Percentiles rank a stretch among this genome's conserved stretches.
These are phyloP conservation scores for Papilio machaon DNA, from an alignment of 1,140 invertebrate genomes.

Conservation along the genomic window DNA sequence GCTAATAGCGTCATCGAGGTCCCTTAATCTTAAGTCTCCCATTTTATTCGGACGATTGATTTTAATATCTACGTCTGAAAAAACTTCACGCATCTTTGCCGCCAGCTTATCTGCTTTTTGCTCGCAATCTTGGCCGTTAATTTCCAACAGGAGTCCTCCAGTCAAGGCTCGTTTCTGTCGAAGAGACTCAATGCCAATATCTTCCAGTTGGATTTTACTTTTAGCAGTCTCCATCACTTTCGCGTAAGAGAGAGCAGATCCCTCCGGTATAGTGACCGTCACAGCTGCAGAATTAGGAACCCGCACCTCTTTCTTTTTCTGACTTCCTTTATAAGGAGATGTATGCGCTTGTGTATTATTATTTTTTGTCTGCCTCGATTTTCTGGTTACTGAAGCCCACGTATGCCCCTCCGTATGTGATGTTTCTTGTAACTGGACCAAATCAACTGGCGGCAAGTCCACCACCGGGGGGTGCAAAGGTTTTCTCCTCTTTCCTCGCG, in stretches of 20 bases:
- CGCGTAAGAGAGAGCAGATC: slow-evolving; percentile 6
- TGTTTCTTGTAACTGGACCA: background rate
- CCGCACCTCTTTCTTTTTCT: background rate
- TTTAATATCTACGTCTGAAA: slow-evolving; percentile 24
- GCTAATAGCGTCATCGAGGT: slow-evolving; percentile 43
- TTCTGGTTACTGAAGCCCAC: background rate
- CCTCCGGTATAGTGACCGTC: slow-evolving; percentile 30
- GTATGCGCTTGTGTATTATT: background rate
- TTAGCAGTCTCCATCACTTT: slow-evolving; percentile 36
- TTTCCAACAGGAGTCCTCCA: slow-evolving; percentile 34
- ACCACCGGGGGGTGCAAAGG: background rate
- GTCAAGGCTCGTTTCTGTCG: slow-evolving; percentile 30
- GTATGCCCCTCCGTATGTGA: background rate
- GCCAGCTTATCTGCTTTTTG: slow-evolving; percentile 33
- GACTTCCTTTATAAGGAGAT: background rate
- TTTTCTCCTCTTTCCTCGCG: background rate
- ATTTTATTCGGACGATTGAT: slow-evolving; percentile 41
- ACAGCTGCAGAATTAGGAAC: slow-evolving; percentile 27
- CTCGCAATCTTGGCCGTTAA: slow-evolving; percentile 11
- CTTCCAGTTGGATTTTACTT: slow-evolving; percentile 19
- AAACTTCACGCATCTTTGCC: background rate
- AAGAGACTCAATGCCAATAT: slow-evolving; percentile 22
- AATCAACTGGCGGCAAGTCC: background rate
- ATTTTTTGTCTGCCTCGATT: background rate
- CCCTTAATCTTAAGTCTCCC: slow-evolving; percentile 41